phyloP scores from a whole-genome alignment of 2,797 vertebrate genomes.

The Pristis pectinata region DNA sequence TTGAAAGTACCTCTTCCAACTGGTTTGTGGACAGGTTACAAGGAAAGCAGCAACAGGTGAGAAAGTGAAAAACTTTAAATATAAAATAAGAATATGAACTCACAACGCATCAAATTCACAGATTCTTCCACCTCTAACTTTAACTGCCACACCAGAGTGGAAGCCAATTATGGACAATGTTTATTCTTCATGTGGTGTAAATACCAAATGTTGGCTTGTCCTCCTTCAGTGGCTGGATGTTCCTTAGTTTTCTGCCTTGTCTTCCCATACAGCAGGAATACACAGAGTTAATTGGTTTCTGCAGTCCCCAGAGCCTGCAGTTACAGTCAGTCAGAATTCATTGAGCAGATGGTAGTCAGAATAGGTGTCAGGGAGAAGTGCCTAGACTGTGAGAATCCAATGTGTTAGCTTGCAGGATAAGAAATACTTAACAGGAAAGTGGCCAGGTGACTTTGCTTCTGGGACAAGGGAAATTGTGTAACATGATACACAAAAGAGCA shows the following conservation, averaged over 20 bases:
- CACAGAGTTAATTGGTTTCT: background rate
- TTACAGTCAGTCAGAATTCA: background rate
- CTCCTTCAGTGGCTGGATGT: background rate
- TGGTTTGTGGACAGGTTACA: background rate
- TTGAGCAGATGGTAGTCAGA: background rate
- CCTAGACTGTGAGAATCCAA: background rate
- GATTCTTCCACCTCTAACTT: background rate
- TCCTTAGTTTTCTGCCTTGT: background rate
- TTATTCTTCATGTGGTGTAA: background rate
- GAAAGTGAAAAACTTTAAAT: background rate
- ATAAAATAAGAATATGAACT: background rate
- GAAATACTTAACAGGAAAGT: background rate
- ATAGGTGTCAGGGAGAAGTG: background rate
- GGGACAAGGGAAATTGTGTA: background rate
- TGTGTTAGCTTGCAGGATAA: background rate
- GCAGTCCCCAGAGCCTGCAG: background rate
- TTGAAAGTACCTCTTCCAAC: background rate
- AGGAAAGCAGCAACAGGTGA: background rate
- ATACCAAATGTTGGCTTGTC: background rate
- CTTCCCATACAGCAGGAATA: background rate
- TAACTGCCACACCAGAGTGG: background rate
- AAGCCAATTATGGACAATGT: background rate
- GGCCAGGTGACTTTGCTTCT: background rate
- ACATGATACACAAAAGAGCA: too few relatives aligned
- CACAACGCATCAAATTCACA: background rate